A percentile compares a stretch with the other conserved stretches of the same genome.
phyloP scores from a whole-genome alignment of 2,113 vertebrate species.

The Leptodactylus fuscus region DNA sequence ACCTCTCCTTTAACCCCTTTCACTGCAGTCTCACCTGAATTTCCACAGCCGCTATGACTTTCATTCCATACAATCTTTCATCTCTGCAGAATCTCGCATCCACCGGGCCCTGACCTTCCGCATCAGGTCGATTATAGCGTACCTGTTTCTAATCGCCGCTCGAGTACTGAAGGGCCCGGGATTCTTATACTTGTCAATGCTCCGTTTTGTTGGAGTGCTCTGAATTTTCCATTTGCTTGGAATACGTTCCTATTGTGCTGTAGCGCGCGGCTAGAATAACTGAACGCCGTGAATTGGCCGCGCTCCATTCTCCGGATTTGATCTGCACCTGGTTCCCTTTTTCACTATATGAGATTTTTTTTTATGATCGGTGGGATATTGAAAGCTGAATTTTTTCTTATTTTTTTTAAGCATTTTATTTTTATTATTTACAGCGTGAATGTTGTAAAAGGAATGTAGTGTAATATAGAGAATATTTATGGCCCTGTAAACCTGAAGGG shows the following conservation, averaged over 20 bases:
- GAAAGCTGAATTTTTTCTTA: background rate
- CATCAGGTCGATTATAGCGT: too few species aligned
- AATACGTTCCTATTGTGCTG: background rate
- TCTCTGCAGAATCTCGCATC: too few species aligned
- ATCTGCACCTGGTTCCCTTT: slow-evolving; percentile 15
- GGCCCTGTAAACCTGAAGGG: background rate
- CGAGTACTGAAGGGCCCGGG: background rate
- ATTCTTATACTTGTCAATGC: background rate
- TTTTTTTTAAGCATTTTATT: background rate
- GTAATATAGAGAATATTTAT: background rate
- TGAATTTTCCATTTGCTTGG: background rate
- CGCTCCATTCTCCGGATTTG: background rate
- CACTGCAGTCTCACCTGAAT: too few species aligned
- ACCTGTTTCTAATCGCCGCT: background rate
- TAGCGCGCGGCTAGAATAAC: background rate
- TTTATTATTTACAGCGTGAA: background rate
- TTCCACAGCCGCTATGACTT: too few species aligned
- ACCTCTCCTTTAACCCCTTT: too few species aligned
- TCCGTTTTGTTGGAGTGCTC: background rate
- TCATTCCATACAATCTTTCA: too few species aligned
- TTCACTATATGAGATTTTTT: background rate
- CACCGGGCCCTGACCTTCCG: too few species aligned
- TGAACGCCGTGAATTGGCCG: background rate
- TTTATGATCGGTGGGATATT: background rate
- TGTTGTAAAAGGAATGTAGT: background rate